phyloP scores from a whole-genome alignment of 2,797 vertebrate species.

The Ambastaia sidthimunki region DNA sequence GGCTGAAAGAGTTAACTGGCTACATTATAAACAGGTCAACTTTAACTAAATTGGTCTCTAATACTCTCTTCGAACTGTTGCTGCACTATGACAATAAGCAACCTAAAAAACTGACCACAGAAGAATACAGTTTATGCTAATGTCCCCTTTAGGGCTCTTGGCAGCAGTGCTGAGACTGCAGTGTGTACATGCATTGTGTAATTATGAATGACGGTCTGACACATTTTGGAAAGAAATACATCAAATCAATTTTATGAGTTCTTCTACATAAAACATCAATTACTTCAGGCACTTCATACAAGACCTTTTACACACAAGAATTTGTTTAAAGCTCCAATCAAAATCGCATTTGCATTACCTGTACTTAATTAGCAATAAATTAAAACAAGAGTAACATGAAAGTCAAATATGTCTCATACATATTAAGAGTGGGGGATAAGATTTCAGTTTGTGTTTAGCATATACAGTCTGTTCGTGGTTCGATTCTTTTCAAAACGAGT shows the following conservation, averaged over 20 bases:
- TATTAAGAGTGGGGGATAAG: constrained; percentile 5
- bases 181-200: background rate
- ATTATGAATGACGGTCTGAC: background rate
- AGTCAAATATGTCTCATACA: constrained; percentile 37
- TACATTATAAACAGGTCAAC: background rate
- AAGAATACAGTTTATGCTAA: background rate
- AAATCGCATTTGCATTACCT: background rate
- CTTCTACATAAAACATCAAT: background rate
- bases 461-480: constrained; percentile 25
- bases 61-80: background rate
- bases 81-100: background rate
- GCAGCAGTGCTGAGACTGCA: background rate
- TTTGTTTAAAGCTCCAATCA: background rate
- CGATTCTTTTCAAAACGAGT: constrained; percentile 9
- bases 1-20: background rate
- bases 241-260: too few species aligned
- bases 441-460: constrained; percentile 37
- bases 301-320: background rate
- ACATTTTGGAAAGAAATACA: background rate
- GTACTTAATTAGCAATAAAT: constrained; percentile 22
- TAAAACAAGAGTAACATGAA: constrained; percentile 31
- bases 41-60: background rate
- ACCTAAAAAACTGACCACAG: background rate
- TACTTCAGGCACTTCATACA: background rate
- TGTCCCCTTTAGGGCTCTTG: background rate